Evolutionary conservation across 1,140 invertebrate genomes (phyloP), one percentile per base, ranked within the genome.

Genomic region (Nomia melanderi): DNA sequence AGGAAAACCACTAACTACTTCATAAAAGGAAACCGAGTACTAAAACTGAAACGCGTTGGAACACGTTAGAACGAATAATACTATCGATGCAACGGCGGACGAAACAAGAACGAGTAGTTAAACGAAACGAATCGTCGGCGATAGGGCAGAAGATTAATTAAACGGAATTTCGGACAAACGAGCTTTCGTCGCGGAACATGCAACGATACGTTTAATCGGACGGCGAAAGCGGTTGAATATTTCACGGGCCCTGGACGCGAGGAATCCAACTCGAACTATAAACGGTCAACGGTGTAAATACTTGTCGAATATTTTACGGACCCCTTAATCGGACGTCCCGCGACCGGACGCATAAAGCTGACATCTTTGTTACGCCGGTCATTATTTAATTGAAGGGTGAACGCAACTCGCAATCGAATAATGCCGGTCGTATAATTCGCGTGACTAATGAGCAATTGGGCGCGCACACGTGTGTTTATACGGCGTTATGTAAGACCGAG

Each of bases 391-490:
- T 27, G 39, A 47, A 2, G 29, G 31, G 17, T 27, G n/a, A 47
- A 47, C 63, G 23, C 9, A 17, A 67, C 44, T 59, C 29, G 29
- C 11, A 67, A 39, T 23, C 39, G 23, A 50, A 31, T 23, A 12
- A 67, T 12, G 39, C 23, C 1, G 31, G 5, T 50, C 54, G 39
- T 56, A 33, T 67, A 69, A 59, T 47, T 50, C 53, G 53, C 54
- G 64, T 76, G 65, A 69, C 64, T 76, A 76, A 76, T 59, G 64
- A 59, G 20, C 64, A 27, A 17, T 36, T 25, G 14, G 11, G 17
- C 2, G 17, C 20, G 14, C 62, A 23, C 36, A 23, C 36, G 54
- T 57, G 31, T 59, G 31, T 59, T 69, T 69, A 76, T 25, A 69
- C 23, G 41, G 29, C 23, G 64, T 76, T 76, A 69, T 14, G 54